Evolutionary conservation across 2,888 invertebrate species (phyloP), one percentile per base, ranked within the genome.

Genomic region (Apocheima hispidaria): DNA sequence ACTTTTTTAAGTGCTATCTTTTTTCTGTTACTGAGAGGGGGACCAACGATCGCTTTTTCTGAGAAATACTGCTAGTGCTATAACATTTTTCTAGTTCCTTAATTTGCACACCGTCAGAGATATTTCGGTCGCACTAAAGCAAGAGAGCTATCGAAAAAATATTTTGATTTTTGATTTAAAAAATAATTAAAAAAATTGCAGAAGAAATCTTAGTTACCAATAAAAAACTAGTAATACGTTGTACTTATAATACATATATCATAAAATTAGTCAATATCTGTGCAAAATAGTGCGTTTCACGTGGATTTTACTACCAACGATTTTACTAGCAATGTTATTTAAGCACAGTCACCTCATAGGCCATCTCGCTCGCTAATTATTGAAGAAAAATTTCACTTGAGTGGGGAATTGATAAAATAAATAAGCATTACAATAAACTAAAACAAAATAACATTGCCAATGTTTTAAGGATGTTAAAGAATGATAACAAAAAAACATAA

Each of bases 141-240:
- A 23, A 41, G 23, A 41, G 23, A 21, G 41, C 40, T 18, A 38
- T 12, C 4, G n/a, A 28, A 10, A 10, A 44, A 16, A 33, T 36
- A 18, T 38, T n/a, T 68, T n/a, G n/a, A n/a, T n/a, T n/a, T n/a
- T n/a, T n/a, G n/a, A n/a, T n/a, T n/a, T n/a, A n/a, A n/a, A n/a
- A 48, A 53, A 38, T 48, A 33, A n/a, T 1, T 23, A 1, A 49
- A 60, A 23, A 54, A 41, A 30, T 50, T 55, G 52, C 53, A 35
- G 36, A 51, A 20, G 26, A 7, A 51, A 30, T 6, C 48, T 62
- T 64, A 56, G 58, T 55, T 66, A 66, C 64, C 62, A 61, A 66
- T 57, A 60, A 49, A 38, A 20, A 66, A 69, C 69, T 69, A 69
- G 66, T 36, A 38, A 64, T 21, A 63, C 66, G 63, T 66, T 66